Evolutionary conservation across 2,797 vertebrate genomes (phyloP), one percentile per base, ranked within the genome.

Genomic region (Artibeus jamaicensis): DNA sequence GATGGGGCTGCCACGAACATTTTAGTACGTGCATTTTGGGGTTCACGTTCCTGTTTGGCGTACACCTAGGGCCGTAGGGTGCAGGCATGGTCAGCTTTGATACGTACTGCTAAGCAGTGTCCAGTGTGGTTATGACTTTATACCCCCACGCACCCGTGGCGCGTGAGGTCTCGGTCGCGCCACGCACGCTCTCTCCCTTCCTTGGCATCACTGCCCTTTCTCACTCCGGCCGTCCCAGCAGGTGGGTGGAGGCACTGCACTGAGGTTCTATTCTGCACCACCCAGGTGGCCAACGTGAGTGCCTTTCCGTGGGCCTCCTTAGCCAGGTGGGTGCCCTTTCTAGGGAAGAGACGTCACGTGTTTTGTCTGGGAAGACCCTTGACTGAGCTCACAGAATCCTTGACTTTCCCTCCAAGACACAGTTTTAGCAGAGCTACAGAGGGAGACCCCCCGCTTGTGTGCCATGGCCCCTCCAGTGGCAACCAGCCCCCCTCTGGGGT

Each of bases 141-240:
- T 1, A 12, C 3, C 18, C n/a, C 16, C 37, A 4, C 19, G 22
- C 48, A 11, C 29, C 44, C 3, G 53, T 0, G 29, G 22, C 4
- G 1, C 0, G 14, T 9, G 65, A 10, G 42, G 26, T 55, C 34
- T 14, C 5, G 5, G 39, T 21, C 22, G 12, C 8, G 10, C 65
- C 3, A 0, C 3, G 1, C 4, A 0, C 3, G 0, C 1, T 18
- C 32, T 71, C 89, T 50, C 46, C 22, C 32, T 10, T 1, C 16
- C 21, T 39, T 29, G 29, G n/a, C 18, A 24, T 9, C 21, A 7
- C 37, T 10, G 5, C 6, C 48, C 48, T 59, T 39, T 71, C 34
- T 21, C 74, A 34, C 14, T 10, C 42, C 18, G 48, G 82, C 32
- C 37, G 37, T 46, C 50, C 26, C 5, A 14, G 24, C 18, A 21